phyloP scores from a whole-genome alignment of 2,113 vertebrate species.

The Trogon melanurus region DNA sequence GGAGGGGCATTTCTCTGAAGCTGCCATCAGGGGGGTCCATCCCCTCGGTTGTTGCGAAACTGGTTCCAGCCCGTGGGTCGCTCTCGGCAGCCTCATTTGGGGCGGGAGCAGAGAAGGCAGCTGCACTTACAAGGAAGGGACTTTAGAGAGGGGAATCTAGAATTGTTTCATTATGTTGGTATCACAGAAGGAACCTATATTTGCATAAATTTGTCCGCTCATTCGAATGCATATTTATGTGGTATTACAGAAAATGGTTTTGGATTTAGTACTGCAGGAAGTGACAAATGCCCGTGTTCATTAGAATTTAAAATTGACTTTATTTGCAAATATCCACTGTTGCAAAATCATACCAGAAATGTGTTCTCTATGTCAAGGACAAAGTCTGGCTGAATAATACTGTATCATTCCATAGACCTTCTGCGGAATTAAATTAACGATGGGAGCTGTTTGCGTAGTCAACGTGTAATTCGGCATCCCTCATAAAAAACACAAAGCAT shows the following conservation, averaged over 20 bases:
- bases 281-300: conserved; percentile 31
- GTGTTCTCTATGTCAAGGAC: background rate
- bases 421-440: background rate
- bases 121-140: background rate
- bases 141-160: background rate
- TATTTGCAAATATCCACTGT: background rate
- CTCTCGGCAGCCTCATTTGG: background rate
- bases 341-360: background rate
- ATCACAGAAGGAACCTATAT: conserved; percentile 12
- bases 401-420: background rate
- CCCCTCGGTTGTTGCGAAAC: background rate
- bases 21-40: background rate
- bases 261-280: conserved; percentile 43
- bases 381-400: background rate
- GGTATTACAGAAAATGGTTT: conserved; percentile 44
- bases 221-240: conserved; percentile 37
- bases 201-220: conserved; percentile 57
- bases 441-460: background rate
- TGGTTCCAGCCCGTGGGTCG: background rate
- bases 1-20: background rate
- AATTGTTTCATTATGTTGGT: background rate
- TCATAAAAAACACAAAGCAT: background rate
- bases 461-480: background rate
- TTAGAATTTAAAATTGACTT: conserved; percentile 49
- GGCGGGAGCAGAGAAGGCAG: background rate